Percentiles rank a stretch among this genome's conserved stretches.
These are phyloP conservation scores for Tyrannus savana DNA, from an alignment of 2,113 vertebrate genomes.

Conservation along the genomic window DNA sequence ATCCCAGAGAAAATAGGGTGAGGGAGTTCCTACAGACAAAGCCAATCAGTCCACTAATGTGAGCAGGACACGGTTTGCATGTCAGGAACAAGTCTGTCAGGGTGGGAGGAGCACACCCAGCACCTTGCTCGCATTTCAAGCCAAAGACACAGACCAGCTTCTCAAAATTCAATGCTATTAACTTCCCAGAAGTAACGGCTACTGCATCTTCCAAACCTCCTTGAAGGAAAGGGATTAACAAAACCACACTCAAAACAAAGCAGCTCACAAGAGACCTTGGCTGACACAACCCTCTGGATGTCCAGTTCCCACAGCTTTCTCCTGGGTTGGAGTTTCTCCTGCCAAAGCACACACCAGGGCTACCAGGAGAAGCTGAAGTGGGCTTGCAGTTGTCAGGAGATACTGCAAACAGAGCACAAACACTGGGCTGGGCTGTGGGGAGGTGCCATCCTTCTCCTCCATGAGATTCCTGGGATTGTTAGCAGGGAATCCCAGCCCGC, in stretches of 20 bases:
- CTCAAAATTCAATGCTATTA: not conserved
- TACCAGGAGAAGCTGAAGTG: constrained; percentile 16
- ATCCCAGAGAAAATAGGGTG: not conserved
- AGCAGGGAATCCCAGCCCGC: not conserved
- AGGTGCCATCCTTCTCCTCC: constrained; percentile 1
- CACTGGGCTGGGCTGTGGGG: not conserved
- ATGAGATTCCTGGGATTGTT: constrained; percentile 55
- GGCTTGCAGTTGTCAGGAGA: constrained; percentile 50
- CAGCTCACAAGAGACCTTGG: not conserved
- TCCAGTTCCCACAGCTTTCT: not conserved
- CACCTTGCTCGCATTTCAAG: not conserved
- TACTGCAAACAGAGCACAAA: constrained; percentile 56
- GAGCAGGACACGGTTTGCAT: not conserved
- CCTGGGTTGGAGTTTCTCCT: not conserved
- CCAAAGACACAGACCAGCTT: not conserved
- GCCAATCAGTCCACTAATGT: not conserved
- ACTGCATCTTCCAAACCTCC: not conserved
- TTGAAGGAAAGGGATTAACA: not conserved
- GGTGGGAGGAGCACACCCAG: rapidly evolving
- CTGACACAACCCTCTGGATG: not conserved
- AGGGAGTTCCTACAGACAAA: not conserved
- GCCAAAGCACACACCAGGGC: not conserved
- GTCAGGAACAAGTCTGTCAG: not conserved
- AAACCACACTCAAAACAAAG: constrained; percentile 5
- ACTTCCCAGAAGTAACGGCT: not conserved